phyloP scores from a whole-genome alignment of 2,888 invertebrate genomes.

The Peribatodes rhomboidaria region DNA sequence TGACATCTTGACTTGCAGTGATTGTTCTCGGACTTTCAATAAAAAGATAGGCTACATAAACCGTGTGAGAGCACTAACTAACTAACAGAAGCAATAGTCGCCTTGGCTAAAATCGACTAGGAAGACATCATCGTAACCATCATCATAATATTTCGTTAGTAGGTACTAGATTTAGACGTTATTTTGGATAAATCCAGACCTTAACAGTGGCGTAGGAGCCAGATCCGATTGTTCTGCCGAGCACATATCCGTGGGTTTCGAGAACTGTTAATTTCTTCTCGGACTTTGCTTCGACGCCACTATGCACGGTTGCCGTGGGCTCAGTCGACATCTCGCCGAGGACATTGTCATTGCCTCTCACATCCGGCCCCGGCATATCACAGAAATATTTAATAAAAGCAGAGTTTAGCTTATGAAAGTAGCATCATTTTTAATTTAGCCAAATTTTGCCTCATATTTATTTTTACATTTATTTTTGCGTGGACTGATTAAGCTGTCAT shows the following conservation, averaged over 20 bases:
- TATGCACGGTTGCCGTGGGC: constrained; percentile 78
- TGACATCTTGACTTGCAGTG: no score
- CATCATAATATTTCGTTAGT: no score
- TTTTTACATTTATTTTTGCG: constrained; percentile 67
- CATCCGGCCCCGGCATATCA: constrained; percentile 86
- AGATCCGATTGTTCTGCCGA: constrained; percentile 92
- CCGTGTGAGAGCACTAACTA: no score
- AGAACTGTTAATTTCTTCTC: constrained; percentile 88
- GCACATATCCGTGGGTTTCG: constrained; percentile 91
- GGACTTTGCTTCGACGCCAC: constrained; percentile 75
- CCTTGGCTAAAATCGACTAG: no score
- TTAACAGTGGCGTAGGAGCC: constrained; percentile 94
- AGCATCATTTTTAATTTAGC: constrained; percentile 78
- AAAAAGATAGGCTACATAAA: no score
- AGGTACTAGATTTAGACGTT: neutral
- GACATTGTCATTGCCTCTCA: constrained; percentile 82
- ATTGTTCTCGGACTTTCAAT: no score
- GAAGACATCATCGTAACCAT: no score
- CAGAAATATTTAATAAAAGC: constrained; percentile 70
- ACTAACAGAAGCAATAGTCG: no score
- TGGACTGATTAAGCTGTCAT: constrained; percentile 72
- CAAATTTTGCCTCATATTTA: constrained; percentile 74
- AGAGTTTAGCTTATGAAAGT: constrained; percentile 65
- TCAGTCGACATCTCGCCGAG: constrained; percentile 82
- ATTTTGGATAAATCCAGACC: constrained; percentile 68